These are phyloP conservation scores for Romanogobio albipinnatus DNA, from an alignment of 2,113 vertebrate genomes.

Conservation along the genomic window DNA sequence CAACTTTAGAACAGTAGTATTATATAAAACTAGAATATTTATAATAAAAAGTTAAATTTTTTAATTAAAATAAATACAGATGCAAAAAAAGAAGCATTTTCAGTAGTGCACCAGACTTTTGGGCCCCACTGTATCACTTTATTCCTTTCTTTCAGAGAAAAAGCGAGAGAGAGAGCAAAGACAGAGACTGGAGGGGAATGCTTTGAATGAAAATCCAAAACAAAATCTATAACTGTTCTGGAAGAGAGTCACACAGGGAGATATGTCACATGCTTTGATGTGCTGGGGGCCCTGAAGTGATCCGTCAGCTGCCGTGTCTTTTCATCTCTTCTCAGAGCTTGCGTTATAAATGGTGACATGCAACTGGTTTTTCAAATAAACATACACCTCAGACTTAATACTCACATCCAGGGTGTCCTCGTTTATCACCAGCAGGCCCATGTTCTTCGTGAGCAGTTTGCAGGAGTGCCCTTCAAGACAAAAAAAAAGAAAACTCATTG, in stretches of 20 bases:
- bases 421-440: constrained; percentile 96
- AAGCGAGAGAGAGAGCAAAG: background rate
- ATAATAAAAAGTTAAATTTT: background rate
- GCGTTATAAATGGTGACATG: constrained; percentile 15
- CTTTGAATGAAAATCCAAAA: constrained; percentile 14
- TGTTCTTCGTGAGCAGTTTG: constrained; percentile 95
- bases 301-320: constrained; percentile 1
- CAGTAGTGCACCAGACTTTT: background rate
- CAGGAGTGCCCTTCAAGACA: constrained; percentile 88
- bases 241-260: constrained; percentile 3
- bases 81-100: background rate
- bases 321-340: constrained; percentile 23
- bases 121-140: background rate
- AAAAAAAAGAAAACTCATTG: constrained; percentile 34
- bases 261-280: constrained; percentile 11
- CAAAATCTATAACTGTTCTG: constrained; percentile 1
- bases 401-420: constrained; percentile 96
- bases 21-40: background rate
- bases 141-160: background rate
- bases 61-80: too few relatives aligned
- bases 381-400: constrained; percentile 59
- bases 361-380: constrained; percentile 7
- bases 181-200: background rate
- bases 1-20: background rate
- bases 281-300: background rate